Percentiles rank a stretch among this genome's conserved stretches.
Conservation (phyloP, 2,888 invertebrate genomes). For the Zygothrica quintamaculata region DNA sequence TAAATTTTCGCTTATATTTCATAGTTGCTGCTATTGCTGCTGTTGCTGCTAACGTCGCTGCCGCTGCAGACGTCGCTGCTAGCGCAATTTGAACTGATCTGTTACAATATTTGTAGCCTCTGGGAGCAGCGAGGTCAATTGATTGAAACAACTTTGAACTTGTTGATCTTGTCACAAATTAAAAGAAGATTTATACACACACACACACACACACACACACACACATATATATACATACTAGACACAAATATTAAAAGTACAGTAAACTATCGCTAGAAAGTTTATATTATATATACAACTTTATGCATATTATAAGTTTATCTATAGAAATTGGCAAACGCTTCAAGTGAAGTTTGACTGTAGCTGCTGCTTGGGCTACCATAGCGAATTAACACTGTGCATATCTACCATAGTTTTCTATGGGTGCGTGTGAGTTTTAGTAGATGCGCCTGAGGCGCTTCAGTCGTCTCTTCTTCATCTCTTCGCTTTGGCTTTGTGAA, state of each 20-base stretch:
- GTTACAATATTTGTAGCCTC: slow-evolving; percentile 80
- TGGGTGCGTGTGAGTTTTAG: slow-evolving; percentile 56
- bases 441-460: slow-evolving; percentile 54
- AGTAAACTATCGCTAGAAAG: slow-evolving; percentile 37
- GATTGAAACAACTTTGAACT: slow-evolving; percentile 85
- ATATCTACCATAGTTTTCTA: slow-evolving; percentile 24
- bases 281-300: neutral
- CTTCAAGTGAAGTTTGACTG: too few species aligned
- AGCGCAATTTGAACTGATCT: slow-evolving; percentile 67
- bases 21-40: slow-evolving; percentile 7
- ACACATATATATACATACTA: slow-evolving; percentile 42
- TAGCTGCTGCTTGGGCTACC: neutral
- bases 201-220: slow-evolving; percentile 40
- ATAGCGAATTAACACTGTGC: slow-evolving; percentile 32
- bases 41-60: neutral
- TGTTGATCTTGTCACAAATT: slow-evolving; percentile 85
- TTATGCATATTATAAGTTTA: too few species aligned
- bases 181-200: slow-evolving; percentile 83
- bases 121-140: slow-evolving; percentile 84
- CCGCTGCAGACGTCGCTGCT: slow-evolving; percentile 24
- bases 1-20: slow-evolving; percentile 26
- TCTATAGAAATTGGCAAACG: too few species aligned
- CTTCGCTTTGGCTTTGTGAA: slow-evolving; percentile 52
- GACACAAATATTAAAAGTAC: slow-evolving; percentile 31
- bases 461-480: slow-evolving; percentile 32